These are phyloP conservation scores for Macrobrachium nipponense DNA, from an alignment of 1,140 invertebrate genomes.

Conservation along the genomic window DNA sequence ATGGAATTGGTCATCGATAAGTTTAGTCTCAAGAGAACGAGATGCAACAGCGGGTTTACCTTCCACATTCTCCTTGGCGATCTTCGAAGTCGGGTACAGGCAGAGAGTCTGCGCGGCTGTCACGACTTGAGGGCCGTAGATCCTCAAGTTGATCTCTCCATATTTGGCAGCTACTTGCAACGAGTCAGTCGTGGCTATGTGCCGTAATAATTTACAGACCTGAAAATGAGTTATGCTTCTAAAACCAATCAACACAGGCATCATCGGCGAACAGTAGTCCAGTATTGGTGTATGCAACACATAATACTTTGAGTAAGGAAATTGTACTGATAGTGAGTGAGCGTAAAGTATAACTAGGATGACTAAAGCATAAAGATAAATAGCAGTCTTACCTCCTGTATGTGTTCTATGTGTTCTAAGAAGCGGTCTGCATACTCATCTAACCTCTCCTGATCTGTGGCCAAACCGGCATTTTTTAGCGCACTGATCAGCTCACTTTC, in stretches of 20 bases:
- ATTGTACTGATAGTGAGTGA: too few relatives aligned
- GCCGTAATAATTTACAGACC: conserved; percentile 96
- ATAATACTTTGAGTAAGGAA: too few relatives aligned
- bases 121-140: conserved; percentile 94
- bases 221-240: conserved; percentile 67
- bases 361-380: too few relatives aligned
- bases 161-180: conserved; percentile 96
- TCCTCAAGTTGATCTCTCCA: conserved; percentile 88
- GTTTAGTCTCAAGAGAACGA: conserved; percentile 25
- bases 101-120: conserved; percentile 92
- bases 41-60: conserved; percentile 67
- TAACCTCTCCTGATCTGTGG: conserved; percentile 83
- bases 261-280: too few relatives aligned
- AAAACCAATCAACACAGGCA: too few relatives aligned
- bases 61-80: conserved; percentile 96
- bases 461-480: conserved; percentile 82
- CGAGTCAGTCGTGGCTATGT: conserved; percentile 93
- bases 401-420: conserved; percentile 90
- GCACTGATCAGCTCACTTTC: conserved; percentile 81
- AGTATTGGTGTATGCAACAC: too few relatives aligned
- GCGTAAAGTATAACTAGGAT: too few relatives aligned
- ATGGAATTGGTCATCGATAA: conserved; percentile 8
- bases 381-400: conserved; percentile 80
- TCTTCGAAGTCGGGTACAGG: conserved; percentile 92
- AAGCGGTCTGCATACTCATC: conserved; percentile 86